phyloP scores from a whole-genome alignment of 2,888 invertebrate genomes.

The Netelia virgata region DNA sequence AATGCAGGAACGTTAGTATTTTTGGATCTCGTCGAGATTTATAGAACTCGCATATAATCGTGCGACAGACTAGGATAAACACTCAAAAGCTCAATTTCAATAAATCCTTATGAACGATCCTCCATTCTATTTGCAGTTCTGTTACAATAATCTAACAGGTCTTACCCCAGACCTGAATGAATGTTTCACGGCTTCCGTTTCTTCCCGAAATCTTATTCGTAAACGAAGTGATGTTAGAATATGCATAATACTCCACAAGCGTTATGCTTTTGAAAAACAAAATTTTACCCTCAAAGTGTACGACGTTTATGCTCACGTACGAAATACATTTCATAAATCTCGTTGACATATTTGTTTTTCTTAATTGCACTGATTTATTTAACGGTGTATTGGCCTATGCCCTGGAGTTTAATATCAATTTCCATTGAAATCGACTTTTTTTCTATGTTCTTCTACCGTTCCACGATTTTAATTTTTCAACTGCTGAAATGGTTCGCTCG shows the following conservation, averaged over 20 bases:
- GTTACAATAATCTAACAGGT: not conserved
- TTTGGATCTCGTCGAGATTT: not conserved
- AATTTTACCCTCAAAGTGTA: not conserved
- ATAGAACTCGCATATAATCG: conserved; percentile 11
- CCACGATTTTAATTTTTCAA: not conserved
- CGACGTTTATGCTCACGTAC: not conserved
- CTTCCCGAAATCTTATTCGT: not conserved
- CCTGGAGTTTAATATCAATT: conserved; percentile 1
- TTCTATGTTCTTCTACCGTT: not conserved
- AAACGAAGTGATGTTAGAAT: not conserved
- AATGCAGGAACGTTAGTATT: not conserved
- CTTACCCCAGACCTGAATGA: not conserved
- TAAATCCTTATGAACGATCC: not conserved
- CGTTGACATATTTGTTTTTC: not conserved
- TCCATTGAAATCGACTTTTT: not conserved
- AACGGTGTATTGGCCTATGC: conserved; percentile 13
- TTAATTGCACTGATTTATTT: conserved; percentile 13
- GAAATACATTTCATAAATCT: not conserved
- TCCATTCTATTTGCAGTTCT: not conserved
- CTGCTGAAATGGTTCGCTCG: not conserved
- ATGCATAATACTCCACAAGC: not conserved
- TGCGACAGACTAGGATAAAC: conserved; percentile 17
- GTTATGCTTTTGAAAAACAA: not conserved
- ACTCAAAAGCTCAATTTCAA: conserved; percentile 23
- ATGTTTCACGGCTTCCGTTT: not conserved